Evolutionary conservation across 2,113 vertebrate species (phyloP).

Genomic region (Uria aalge): DNA sequence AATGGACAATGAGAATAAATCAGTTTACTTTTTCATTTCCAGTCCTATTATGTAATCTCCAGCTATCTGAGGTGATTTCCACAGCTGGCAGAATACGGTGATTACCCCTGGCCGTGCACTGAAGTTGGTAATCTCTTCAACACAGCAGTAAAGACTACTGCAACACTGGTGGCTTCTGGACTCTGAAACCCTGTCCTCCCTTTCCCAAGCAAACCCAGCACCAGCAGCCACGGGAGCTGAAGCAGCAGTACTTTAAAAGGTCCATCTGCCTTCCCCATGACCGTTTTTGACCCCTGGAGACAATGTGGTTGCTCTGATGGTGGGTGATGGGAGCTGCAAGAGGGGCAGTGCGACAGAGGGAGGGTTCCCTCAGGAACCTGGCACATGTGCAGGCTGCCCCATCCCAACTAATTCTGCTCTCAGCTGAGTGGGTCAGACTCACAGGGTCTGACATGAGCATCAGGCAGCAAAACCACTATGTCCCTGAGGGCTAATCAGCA

Average conservation of each 20-base stretch:
- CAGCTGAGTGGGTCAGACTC: background rate
- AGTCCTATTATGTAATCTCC: background rate
- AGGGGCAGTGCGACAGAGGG: accelerated
- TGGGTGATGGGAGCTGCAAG: accelerated
- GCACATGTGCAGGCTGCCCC: accelerated
- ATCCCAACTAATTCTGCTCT: background rate
- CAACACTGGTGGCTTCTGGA: background rate
- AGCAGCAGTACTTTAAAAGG: background rate
- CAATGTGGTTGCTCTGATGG: accelerated
- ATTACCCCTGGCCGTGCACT: background rate
- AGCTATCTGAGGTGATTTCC: background rate
- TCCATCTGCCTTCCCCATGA: background rate
- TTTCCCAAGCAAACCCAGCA: background rate
- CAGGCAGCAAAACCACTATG: background rate
- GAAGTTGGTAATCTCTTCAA: background rate
- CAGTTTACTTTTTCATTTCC: constrained; percentile 53
- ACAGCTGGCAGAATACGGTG: background rate
- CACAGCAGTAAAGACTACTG: background rate
- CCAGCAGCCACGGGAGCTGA: background rate
- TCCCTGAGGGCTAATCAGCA: background rate
- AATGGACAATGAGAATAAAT: constrained; percentile 70
- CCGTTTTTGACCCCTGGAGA: background rate
- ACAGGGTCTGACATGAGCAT: background rate
- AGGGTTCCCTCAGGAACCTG: background rate
- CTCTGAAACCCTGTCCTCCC: background rate